These are phyloP conservation scores for Isurus oxyrinchus DNA, from an alignment of 2,113 vertebrate species.

Conservation along the genomic window DNA sequence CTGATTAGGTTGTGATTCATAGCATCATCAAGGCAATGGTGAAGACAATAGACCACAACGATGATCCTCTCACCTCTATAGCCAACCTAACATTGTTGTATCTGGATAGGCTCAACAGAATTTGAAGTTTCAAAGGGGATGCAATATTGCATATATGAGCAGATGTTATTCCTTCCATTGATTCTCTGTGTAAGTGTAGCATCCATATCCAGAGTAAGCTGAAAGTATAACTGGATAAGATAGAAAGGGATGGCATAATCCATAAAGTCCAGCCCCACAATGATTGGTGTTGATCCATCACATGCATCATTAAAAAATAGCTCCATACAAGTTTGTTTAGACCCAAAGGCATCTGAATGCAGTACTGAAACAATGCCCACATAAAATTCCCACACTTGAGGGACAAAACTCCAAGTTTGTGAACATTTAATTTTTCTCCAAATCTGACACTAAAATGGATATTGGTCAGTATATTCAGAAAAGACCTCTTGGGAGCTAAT, in stretches of 20 bases:
- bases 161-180: background rate
- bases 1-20: too few species aligned
- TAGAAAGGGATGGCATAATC: background rate
- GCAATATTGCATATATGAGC: background rate
- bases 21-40: too few species aligned
- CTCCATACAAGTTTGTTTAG: background rate
- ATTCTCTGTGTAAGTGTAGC: background rate
- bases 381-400: too few species aligned
- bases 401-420: too few species aligned
- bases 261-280: background rate
- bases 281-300: background rate
- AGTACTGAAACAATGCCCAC: background rate
- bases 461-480: too few species aligned
- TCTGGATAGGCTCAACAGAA: background rate
- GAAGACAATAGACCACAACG: too few species aligned
- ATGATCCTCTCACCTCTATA: too few species aligned
- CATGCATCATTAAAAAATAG: background rate
- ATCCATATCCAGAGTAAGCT: background rate
- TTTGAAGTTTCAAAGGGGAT: background rate
- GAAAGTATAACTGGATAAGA: background rate
- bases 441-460: too few species aligned
- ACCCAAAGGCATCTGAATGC: background rate
- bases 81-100: too few species aligned
- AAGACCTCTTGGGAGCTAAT: too few species aligned
- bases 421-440: too few species aligned